Evolutionary conservation across 2,888 invertebrate species (phyloP).

Genomic region (Drosophila prostipennis): DNA sequence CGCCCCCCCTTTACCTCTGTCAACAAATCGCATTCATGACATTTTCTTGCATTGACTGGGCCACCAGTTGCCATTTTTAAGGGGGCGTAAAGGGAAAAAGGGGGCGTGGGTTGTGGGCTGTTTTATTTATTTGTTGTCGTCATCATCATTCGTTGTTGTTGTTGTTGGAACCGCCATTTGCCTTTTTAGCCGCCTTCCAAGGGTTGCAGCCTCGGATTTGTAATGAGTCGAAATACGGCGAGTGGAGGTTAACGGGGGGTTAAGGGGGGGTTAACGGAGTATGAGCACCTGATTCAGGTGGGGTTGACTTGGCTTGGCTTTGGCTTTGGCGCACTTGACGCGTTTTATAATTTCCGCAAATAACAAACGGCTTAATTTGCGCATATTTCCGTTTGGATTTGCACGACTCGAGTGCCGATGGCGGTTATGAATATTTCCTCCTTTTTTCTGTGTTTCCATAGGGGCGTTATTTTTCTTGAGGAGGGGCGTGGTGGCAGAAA

Average conservation of each 20-base stretch:
- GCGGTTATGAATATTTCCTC: conserved; percentile 1
- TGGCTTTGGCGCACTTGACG: conserved; percentile 78
- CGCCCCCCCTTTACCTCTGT: conserved; percentile 11
- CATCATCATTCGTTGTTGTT: conserved; percentile 5
- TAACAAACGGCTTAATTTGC: conserved; percentile 83
- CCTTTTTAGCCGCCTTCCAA: conserved; percentile 44
- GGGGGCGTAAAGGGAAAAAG: conserved; percentile 3
- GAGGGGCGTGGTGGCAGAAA: conserved; percentile 44
- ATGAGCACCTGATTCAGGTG: conserved; percentile 11
- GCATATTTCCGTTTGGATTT: conserved; percentile 80
- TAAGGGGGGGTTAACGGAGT: not conserved
- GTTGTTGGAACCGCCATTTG: conserved; percentile 46
- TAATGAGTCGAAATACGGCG: conserved; percentile 21
- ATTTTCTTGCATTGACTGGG: conserved; percentile 76
- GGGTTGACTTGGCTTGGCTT: conserved; percentile 49
- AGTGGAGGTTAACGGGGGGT: not conserved
- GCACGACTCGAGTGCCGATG: conserved; percentile 73
- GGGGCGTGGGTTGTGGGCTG: conserved; percentile 20
- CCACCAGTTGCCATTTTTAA: conserved; percentile 49
- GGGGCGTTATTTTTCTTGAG: not conserved
- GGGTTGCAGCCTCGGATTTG: conserved; percentile 47
- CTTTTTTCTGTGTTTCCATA: not conserved
- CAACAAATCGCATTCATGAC: conserved; percentile 76
- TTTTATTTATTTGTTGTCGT: conserved; percentile 45
- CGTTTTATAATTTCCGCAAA: conserved; percentile 82